Base-by-base conservation (phyloP, 2,113 vertebrate species). In the Oreotrochilus melanogaster region DNA sequence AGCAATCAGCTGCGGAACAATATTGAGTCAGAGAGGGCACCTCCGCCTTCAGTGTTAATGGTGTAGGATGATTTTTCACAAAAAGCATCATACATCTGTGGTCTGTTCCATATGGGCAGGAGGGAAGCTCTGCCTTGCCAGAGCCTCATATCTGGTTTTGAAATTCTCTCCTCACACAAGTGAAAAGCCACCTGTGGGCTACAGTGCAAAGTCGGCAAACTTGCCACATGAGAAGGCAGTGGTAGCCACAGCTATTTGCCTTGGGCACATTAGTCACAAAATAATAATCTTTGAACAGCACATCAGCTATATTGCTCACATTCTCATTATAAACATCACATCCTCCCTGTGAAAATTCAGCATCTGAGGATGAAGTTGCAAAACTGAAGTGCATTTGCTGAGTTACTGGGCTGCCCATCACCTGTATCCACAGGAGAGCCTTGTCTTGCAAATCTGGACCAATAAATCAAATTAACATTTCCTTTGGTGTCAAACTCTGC, bases 51-150 rank as follows among this genome's bases (percentile, higher is more conserved):
- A 22, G 15, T 43, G 30, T 35, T 86, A 18, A 57, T 48, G 39
- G 22, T 25, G 39, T 37, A 60, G 45, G 48, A 31, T 60, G 53
- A 17, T 53, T 19, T 54, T 83, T 65, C 31, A 56, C 60, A 54
- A 54, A 10, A 72, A 88, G 2, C 12, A 18, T 19, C 1, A 4
- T 47, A n/a, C 0, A 0, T 8, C 58, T 48, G 37, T 0, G 1
- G 13, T 48, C 60, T 4, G 0, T 47, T 65, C 51, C 35, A 37
- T 28, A 51, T 0, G 4, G n/a, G n/a, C 37, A 47, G n/a, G 35
- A 58, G 19, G 24, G 24, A 45, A 42, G 19, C 1, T 4, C 21
- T 78, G 31, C 1, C 3, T 80, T 7, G 2, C 43, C 2, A 1
- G 28, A 42, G 18, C 25, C 43, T 75, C 1, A 0, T 75, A 56